Evolutionary conservation across 2,113 vertebrate genomes (phyloP).

Genomic region (Calonectris borealis): DNA sequence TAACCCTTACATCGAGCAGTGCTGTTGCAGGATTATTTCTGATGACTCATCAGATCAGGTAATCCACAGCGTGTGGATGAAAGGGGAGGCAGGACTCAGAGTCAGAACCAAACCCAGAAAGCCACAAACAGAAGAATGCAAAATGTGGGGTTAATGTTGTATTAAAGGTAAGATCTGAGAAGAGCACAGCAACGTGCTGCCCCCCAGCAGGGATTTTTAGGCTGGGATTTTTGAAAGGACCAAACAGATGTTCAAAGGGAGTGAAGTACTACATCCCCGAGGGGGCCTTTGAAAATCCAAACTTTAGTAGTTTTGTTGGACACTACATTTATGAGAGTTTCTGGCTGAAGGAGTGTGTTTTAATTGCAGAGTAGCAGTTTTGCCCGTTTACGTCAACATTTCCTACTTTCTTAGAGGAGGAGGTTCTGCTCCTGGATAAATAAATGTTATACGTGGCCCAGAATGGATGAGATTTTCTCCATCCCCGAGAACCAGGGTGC

Average conservation of each 20-base stretch:
- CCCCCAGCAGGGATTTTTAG: constrained; percentile 41
- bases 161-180: constrained; percentile 21
- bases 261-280: background rate
- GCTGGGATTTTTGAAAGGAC: background rate
- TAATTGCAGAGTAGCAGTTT: constrained; percentile 6
- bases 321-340: background rate
- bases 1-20: background rate
- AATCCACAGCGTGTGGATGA: background rate
- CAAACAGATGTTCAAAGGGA: constrained; percentile 32
- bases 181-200: background rate
- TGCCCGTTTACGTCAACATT: background rate
- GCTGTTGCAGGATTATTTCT: background rate
- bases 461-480: background rate
- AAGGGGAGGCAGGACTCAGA: background rate
- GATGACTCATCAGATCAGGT: constrained; percentile 24
- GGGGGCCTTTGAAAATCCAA: background rate
- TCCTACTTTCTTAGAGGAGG: constrained; percentile 4
- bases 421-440: constrained; percentile 9
- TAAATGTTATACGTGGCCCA: background rate
- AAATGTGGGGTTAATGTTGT: background rate
- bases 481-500: background rate
- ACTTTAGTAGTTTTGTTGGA: background rate
- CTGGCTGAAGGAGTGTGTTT: background rate
- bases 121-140: background rate
- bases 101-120: background rate